Conservation (phyloP, 2,888 invertebrate genomes). For the Catocala fraxini region DNA sequence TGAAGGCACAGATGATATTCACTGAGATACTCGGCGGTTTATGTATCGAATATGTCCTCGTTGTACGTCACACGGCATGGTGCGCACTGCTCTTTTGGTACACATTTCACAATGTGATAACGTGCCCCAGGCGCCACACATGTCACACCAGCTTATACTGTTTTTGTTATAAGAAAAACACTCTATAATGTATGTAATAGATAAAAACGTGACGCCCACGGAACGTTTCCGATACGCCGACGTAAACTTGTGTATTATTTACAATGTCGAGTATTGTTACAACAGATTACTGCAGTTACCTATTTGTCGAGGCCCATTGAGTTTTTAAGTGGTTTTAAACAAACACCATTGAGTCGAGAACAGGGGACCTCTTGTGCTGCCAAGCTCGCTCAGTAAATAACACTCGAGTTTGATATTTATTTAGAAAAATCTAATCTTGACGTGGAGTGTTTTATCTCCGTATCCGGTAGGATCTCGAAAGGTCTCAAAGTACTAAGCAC, state of each 20-base stretch:
- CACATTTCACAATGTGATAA: conserved; percentile 53
- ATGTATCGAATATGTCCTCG: conserved; percentile 51
- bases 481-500: conserved; percentile 54
- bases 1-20: conserved; percentile 68
- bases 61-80: conserved; percentile 34
- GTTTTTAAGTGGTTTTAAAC: conserved; percentile 79
- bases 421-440: conserved; percentile 77
- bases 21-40: conserved; percentile 69
- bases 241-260: conserved; percentile 47
- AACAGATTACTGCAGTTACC: conserved; percentile 73
- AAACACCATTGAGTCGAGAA: conserved; percentile 77
- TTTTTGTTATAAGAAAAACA: conserved; percentile 49
- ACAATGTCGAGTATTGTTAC: conserved; percentile 70
- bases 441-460: conserved; percentile 75
- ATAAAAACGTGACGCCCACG: conserved; percentile 56
- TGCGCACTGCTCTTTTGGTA: conserved; percentile 38
- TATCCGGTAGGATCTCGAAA: conserved; percentile 71
- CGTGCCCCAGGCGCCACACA: conserved; percentile 44
- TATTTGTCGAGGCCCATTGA: conserved; percentile 75
- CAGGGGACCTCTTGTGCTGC: conserved; percentile 72
- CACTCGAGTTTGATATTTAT: conserved; percentile 66
- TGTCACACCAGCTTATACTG: conserved; percentile 48
- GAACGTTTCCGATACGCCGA: conserved; percentile 44
- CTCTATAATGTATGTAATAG: conserved; percentile 47
- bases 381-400: conserved; percentile 69